Evolutionary conservation across 2,797 vertebrate species (phyloP).

Genomic region (Melanotaenia nigrans): DNA sequence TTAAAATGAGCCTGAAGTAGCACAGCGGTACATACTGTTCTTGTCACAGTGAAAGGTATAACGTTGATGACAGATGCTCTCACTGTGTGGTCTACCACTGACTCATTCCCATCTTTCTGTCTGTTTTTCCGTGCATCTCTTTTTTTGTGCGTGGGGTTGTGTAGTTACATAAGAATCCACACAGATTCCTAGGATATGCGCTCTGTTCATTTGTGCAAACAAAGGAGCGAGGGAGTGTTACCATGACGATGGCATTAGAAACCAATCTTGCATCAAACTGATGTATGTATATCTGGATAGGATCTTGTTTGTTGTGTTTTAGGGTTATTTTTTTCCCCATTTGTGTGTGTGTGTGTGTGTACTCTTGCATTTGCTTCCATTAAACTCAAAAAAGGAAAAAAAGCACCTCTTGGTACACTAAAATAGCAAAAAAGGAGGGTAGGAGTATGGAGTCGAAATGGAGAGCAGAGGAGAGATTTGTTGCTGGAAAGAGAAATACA

Average conservation of each 20-base stretch:
- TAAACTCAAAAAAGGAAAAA: conserved; percentile 25
- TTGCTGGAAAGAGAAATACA: conserved; percentile 23
- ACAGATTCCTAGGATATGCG: conserved; percentile 71
- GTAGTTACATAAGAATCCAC: conserved; percentile 78
- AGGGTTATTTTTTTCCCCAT: conserved; percentile 6
- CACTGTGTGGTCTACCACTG: conserved; percentile 70
- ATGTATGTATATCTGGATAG: conserved; percentile 42
- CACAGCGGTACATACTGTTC: conserved; percentile 69
- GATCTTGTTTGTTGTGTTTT: conserved; percentile 35
- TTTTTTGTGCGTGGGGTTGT: conserved; percentile 61
- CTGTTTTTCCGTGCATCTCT: conserved; percentile 46
- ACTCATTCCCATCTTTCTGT: conserved; percentile 61
- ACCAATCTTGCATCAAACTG: conserved; percentile 73
- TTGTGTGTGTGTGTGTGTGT: conserved; percentile 3
- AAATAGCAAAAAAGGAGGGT: conserved; percentile 14
- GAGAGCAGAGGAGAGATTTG: conserved; percentile 26
- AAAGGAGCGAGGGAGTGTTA: conserved; percentile 79
- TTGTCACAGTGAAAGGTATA: conserved; percentile 71
- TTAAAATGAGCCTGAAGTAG: conserved; percentile 66
- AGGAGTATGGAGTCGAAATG: conserved; percentile 14
- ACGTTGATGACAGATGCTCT: conserved; percentile 67
- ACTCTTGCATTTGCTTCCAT: conserved; percentile 41
- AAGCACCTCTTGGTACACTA: conserved; percentile 23
- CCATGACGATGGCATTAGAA: conserved; percentile 85
- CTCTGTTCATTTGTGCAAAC: conserved; percentile 70